phyloP scores from a whole-genome alignment of 2,888 invertebrate genomes.

The Theristus sp. region DNA sequence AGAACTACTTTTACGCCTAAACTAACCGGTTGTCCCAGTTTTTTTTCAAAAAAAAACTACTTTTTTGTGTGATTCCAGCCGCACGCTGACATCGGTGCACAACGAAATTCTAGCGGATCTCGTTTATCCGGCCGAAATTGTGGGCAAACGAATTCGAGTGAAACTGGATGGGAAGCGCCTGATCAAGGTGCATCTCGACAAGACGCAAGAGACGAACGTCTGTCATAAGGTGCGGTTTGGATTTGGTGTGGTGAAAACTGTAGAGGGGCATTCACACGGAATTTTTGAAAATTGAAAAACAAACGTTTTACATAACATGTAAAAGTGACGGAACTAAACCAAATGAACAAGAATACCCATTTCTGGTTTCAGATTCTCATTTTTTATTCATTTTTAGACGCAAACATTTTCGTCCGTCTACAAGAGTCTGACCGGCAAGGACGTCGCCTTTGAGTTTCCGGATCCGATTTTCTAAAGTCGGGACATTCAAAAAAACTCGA shows the following conservation, averaged over 20 bases:
- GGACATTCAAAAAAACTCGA: no score
- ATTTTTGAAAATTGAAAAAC: background rate
- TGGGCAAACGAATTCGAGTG: conserved; percentile 87
- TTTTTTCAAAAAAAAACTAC: no score
- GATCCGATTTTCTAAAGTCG: conserved; percentile 49
- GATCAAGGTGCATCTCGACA: conserved; percentile 84
- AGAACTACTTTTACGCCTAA: no score
- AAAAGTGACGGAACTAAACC: background rate
- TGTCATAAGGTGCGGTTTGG: conserved; percentile 72
- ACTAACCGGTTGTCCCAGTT: no score
- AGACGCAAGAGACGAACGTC: conserved; percentile 93
- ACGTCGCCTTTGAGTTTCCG: conserved; percentile 96
- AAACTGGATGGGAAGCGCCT: conserved; percentile 86
- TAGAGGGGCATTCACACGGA: background rate
- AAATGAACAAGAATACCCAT: background rate
- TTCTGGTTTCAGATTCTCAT: background rate
- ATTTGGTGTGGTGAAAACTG: background rate
- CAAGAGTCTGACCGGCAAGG: conserved; percentile 95
- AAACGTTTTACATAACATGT: background rate
- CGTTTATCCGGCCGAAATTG: conserved; percentile 95
- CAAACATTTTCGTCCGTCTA: conserved; percentile 95
- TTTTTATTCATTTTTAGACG: conserved; percentile 46
- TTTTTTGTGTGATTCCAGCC: no score
- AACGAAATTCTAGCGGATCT: conserved; percentile 90
- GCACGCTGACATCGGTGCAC: conserved; percentile 90